phyloP scores from a whole-genome alignment of 1,140 invertebrate species.

The Formica exsecta region DNA sequence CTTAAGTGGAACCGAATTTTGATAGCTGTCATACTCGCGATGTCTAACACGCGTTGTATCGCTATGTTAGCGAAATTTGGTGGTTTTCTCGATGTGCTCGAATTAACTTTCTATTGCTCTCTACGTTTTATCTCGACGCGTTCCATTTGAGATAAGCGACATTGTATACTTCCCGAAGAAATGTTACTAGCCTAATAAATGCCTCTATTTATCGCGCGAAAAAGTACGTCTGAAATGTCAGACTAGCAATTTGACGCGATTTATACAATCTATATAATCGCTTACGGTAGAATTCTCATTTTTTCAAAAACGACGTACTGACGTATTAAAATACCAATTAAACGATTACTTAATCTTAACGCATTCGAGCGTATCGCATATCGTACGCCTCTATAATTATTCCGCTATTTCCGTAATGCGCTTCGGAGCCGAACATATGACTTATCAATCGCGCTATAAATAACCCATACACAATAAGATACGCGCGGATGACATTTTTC shows the following conservation, averaged over 20 bases:
- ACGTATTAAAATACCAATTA: conserved; percentile 15
- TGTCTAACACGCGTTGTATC: conserved; percentile 5
- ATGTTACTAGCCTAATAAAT: background rate
- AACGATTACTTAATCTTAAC: conserved; percentile 39
- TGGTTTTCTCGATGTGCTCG: too few species aligned
- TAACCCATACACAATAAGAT: conserved; percentile 46
- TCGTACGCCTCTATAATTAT: conserved; percentile 3
- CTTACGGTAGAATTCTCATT: background rate
- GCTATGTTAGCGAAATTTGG: conserved; percentile 20
- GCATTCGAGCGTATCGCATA: background rate
- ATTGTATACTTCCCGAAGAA: background rate
- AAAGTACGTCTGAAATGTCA: background rate
- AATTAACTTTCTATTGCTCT: background rate
- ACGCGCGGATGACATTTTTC: conserved; percentile 42
- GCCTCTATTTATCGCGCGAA: background rate
- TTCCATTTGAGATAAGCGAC: conserved; percentile 11
- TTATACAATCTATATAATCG: background rate
- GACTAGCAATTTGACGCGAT: background rate
- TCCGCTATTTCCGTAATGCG: conserved; percentile 22
- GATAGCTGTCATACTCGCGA: conserved; percentile 33
- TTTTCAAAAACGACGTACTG: background rate
- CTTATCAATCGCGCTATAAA: conserved; percentile 50
- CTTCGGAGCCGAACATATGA: background rate
- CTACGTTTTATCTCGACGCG: conserved; percentile 7
- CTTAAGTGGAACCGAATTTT: conserved; percentile 29